A percentile compares a stretch with the other conserved stretches of the same genome.
These are phyloP conservation scores for Platyscapa corneri DNA, from an alignment of 1,140 invertebrate species.

Conservation along the genomic window DNA sequence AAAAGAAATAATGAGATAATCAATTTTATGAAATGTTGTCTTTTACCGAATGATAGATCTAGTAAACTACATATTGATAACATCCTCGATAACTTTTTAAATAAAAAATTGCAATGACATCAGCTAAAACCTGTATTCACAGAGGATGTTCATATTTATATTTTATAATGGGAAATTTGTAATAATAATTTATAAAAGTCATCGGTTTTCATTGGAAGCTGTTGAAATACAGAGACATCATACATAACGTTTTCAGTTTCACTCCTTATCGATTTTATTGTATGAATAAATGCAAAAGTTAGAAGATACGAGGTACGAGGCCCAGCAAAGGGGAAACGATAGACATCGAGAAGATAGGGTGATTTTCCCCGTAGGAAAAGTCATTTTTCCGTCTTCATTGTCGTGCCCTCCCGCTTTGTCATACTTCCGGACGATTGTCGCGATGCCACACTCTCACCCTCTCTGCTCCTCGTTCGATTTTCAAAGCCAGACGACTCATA, in stretches of 20 bases:
- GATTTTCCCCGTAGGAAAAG: conserved; percentile 28
- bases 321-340: background rate
- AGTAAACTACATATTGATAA: too few relatives aligned
- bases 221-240: background rate
- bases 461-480: background rate
- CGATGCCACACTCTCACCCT: background rate
- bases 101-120: background rate
- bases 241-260: background rate
- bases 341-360: background rate
- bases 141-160: background rate
- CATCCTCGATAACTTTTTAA: too few relatives aligned
- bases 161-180: background rate
- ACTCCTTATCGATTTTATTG: conserved; percentile 24
- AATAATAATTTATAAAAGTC: background rate
- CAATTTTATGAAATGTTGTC: too few relatives aligned
- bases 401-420: background rate
- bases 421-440: conserved; percentile 29
- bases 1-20: too few relatives aligned
- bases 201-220: background rate
- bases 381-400: conserved; percentile 42
- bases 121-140: background rate
- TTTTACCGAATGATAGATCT: too few relatives aligned
- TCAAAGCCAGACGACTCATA: background rate
- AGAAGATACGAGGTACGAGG: background rate
- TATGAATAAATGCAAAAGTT: background rate